These are phyloP conservation scores for Zaprionus vittiger DNA, from an alignment of 1,140 invertebrate genomes.

Conservation along the genomic window DNA sequence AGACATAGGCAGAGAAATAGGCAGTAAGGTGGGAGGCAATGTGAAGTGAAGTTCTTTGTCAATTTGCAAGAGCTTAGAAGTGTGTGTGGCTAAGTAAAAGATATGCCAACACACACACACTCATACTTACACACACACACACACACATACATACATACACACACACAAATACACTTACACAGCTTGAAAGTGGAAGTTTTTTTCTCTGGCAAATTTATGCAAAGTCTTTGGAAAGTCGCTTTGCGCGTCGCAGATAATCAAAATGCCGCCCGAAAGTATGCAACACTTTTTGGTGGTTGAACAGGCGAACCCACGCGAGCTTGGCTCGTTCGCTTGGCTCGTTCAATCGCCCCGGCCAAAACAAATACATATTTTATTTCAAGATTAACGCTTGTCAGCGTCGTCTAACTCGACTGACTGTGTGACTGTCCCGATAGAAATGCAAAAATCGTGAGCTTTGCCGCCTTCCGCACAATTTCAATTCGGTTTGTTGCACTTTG, in stretches of 20 bases:
- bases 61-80: slow-evolving; percentile 78
- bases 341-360: slow-evolving; percentile 24
- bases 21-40: slow-evolving; percentile 8
- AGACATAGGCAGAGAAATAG: slow-evolving; percentile 1
- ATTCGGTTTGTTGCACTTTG: slow-evolving; percentile 81
- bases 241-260: slow-evolving; percentile 72
- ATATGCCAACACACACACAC: slow-evolving; percentile 50
- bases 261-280: slow-evolving; percentile 63
- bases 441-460: slow-evolving; percentile 54
- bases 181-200: slow-evolving; percentile 18
- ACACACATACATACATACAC: not conserved
- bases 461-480: slow-evolving; percentile 48
- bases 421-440: slow-evolving; percentile 31
- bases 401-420: slow-evolving; percentile 19
- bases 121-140: not conserved
- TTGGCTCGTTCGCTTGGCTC: not conserved
- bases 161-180: not conserved
- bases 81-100: slow-evolving; percentile 67
- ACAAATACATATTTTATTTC: slow-evolving; percentile 78
- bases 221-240: slow-evolving; percentile 78
- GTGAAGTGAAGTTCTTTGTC: slow-evolving; percentile 72
- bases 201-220: slow-evolving; percentile 67
- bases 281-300: slow-evolving; percentile 70
- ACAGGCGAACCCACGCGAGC: slow-evolving; percentile 2
- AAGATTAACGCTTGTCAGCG: slow-evolving; percentile 77